Conservation (phyloP, 35 echinoderm and acorn worm genomes). For the Eucidaris tribuloides region DNA sequence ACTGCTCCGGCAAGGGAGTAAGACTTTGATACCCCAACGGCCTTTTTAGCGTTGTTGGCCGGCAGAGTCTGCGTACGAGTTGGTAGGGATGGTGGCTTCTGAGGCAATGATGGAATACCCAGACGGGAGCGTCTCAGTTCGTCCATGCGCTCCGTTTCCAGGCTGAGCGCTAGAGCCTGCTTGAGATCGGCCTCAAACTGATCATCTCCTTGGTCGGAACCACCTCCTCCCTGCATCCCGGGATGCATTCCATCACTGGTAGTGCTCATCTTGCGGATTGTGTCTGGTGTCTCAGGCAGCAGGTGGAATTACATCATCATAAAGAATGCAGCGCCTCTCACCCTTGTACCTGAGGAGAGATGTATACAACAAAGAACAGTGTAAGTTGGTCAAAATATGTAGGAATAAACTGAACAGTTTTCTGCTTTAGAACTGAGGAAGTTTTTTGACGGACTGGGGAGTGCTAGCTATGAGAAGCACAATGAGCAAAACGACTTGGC, state of each 20-base stretch:
- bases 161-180: constrained; percentile 63
- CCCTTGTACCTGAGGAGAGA: no score
- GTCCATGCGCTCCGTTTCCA: constrained; percentile 56
- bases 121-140: neutral
- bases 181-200: constrained; percentile 52
- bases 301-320: no score
- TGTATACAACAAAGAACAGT: no score
- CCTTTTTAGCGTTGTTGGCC: neutral
- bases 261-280: constrained; percentile 22
- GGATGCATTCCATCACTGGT: neutral
- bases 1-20: neutral
- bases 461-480: no score
- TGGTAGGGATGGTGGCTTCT: neutral
- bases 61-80: neutral
- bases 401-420: no score
- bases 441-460: no score
- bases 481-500: no score
- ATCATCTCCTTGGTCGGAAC: constrained; percentile 8
- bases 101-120: neutral
- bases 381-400: no score
- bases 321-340: no score
- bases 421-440: no score
- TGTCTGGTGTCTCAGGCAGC: no score
- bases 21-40: neutral
- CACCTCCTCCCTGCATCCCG: neutral